Evolutionary conservation across 2,113 vertebrate genomes (phyloP), one percentile per base, ranked within the genome.

Genomic region (Bos indicus): DNA sequence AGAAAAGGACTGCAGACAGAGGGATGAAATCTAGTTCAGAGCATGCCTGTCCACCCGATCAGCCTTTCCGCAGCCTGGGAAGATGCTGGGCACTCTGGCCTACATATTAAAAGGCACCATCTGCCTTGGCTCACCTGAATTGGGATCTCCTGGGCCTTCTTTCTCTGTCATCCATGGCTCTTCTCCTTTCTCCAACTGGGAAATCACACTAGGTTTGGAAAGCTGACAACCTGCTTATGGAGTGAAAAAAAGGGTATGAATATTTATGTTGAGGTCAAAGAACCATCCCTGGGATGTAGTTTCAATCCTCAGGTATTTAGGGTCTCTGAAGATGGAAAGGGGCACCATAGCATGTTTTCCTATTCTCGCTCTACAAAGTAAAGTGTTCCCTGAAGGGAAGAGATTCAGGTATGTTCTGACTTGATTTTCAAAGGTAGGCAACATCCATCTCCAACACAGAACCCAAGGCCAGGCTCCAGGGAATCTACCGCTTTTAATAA

Each of bases 111-210:
- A 94, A 95, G 56, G 13, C 12, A 62, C 30, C 36, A 67, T 36
- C 64, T 94, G 60, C 67, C 87, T 59, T 74, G 16, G 54, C 97
- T 97, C 77, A 98, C 97, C 97, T 91, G 95, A 33, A 92, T 71
- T 94, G 56, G 54, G 26, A 52, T 97, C 51, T 94, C 78, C 88
- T n/a, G 56, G 81, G 54, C 36, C 81, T 94, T 90, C 88, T 82
- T 96, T 92, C 82, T 94, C 92, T 60, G 64, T 21, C 57, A 92
- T 78, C 97, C 98, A 98, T 36, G 98, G 98, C 16, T 95, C 98
- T 93, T 97, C 96, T 78, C 98, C 98, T 93, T 97, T 98, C 56
- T 98, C 98, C 97, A 98, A 67, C 74, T 97, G 97, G 77, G 95
- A 97, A 88, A 98, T 98, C 94, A 98, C 95, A 82, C 26, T 78